A percentile compares a stretch with the other conserved stretches of the same genome.
phyloP scores from a whole-genome alignment of 2,113 vertebrate genomes.

The Otis tarda region DNA sequence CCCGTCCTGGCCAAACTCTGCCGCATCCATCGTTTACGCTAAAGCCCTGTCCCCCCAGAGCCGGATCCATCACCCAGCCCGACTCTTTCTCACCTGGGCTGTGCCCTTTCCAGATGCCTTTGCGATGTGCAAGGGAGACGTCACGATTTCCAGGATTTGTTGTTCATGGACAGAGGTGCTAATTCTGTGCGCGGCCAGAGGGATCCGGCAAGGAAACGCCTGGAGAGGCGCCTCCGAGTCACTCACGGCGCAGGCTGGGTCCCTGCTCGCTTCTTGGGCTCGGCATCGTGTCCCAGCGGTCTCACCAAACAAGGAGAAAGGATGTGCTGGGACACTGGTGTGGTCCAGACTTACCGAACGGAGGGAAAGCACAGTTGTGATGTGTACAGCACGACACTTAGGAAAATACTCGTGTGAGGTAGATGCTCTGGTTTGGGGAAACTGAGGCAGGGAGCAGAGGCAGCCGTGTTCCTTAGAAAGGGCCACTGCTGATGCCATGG shows the following conservation, averaged over 20 bases:
- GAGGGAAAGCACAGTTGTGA: background rate
- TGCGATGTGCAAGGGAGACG: background rate
- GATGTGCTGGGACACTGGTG: background rate
- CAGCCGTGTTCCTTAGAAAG: background rate
- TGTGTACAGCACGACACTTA: background rate
- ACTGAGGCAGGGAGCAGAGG: background rate
- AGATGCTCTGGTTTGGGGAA: background rate
- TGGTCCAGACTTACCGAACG: rapidly evolving
- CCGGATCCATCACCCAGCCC: rapidly evolving
- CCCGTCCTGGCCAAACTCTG: background rate
- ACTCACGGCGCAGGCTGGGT: background rate
- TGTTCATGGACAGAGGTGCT: background rate
- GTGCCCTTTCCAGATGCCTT: background rate
- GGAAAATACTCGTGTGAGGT: rapidly evolving
- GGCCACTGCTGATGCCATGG: background rate
- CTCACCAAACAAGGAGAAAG: rapidly evolving
- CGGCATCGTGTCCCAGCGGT: background rate
- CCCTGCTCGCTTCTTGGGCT: background rate
- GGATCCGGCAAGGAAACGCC: background rate
- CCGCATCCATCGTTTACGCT: background rate
- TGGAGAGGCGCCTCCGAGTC: background rate
- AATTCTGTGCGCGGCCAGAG: background rate
- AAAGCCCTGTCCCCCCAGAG: background rate
- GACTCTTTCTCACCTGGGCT: background rate
- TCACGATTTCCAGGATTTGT: background rate